A percentile compares a stretch with the other conserved stretches of the same genome.
phyloP scores from a whole-genome alignment of 2,113 vertebrate species.

The Eubucco bourcierii region DNA sequence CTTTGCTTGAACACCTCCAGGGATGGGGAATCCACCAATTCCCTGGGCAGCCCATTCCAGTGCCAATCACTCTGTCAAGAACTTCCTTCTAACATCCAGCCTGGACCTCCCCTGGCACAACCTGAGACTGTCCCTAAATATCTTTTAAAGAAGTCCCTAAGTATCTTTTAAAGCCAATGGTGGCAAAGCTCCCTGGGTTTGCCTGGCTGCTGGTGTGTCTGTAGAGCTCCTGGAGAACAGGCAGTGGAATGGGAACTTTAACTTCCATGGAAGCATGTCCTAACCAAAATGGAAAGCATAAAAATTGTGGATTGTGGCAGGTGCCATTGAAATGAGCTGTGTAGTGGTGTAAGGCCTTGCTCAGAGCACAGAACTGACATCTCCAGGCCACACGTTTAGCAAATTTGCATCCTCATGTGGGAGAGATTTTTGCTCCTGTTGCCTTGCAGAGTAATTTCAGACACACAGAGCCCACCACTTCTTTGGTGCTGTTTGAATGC shows the following conservation, averaged over 20 bases:
- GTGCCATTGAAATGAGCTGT: neutral
- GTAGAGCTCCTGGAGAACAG: neutral
- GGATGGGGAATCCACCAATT: too few relatives aligned
- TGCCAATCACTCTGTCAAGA: too few relatives aligned
- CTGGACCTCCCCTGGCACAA: too few relatives aligned
- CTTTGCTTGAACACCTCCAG: too few relatives aligned
- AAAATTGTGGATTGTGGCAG: neutral
- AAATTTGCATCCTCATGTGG: neutral
- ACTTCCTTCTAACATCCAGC: too few relatives aligned
- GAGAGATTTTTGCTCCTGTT: neutral
- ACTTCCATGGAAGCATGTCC: neutral
- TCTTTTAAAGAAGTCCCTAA: neutral
- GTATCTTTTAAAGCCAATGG: accelerated
- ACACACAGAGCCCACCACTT: neutral
- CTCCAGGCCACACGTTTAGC: neutral
- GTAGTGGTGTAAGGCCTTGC: neutral
- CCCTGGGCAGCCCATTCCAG: too few relatives aligned
- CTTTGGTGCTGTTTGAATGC: neutral
- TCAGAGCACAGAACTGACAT: neutral
- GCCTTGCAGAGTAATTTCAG: neutral
- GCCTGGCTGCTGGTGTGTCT: neutral
- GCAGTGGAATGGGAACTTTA: neutral
- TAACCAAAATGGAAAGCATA: neutral
- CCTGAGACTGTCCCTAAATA: too few relatives aligned
- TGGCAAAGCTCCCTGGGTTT: accelerated